These are phyloP conservation scores for Asobara japonica DNA, from an alignment of 1,140 invertebrate species.

Conservation along the genomic window DNA sequence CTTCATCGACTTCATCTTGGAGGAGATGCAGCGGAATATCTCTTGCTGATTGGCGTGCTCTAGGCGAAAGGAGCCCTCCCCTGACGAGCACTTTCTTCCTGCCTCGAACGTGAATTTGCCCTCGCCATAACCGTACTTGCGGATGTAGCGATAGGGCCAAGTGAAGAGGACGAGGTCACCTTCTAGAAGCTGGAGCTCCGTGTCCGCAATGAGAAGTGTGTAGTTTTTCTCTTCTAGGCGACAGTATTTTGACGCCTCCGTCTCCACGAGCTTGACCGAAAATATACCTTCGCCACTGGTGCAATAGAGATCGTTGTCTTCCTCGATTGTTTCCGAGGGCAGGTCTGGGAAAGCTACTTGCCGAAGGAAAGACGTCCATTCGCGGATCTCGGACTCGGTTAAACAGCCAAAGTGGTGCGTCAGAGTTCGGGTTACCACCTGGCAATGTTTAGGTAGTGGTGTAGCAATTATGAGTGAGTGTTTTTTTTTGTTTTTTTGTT, in stretches of 20 bases:
- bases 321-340: constrained; percentile 76
- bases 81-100: constrained; percentile 87
- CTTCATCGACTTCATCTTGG: constrained; percentile 87
- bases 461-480: too few relatives aligned
- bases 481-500: too few relatives aligned
- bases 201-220: constrained; percentile 76
- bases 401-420: constrained; percentile 77
- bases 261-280: constrained; percentile 79
- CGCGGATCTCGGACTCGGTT: constrained; percentile 76
- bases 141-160: constrained; percentile 89
- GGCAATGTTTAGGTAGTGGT: too few relatives aligned
- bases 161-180: constrained; percentile 75
- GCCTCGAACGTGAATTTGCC: constrained; percentile 90
- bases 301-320: constrained; percentile 88
- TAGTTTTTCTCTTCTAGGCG: constrained; percentile 77
- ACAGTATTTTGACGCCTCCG: constrained; percentile 81
- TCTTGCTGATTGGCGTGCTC: constrained; percentile 82
- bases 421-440: constrained; percentile 78
- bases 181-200: constrained; percentile 78
- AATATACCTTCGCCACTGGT: constrained; percentile 83
- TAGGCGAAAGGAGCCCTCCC: constrained; percentile 84
- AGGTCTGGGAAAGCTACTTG: constrained; percentile 83
- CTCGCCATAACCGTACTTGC: constrained; percentile 83
- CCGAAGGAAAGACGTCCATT: constrained; percentile 82
- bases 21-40: constrained; percentile 80